A percentile compares a stretch with the other conserved stretches of the same genome.
Evolutionary conservation across 1,140 invertebrate species (phyloP).

Genomic region (Brachionus sp.): DNA sequence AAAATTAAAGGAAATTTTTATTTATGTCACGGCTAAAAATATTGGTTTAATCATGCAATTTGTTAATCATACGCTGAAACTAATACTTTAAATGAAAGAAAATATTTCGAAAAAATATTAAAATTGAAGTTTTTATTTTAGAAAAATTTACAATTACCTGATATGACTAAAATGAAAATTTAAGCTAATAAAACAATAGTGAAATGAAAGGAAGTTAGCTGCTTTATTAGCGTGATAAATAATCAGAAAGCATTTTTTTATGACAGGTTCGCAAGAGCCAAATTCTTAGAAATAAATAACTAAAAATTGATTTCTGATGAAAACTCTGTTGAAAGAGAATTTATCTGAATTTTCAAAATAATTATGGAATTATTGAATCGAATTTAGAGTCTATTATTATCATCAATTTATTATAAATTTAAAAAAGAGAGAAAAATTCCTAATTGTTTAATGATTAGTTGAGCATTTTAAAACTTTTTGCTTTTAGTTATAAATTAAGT

Average conservation of each 20-base stretch:
- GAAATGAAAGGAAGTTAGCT: neutral
- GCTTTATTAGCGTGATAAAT: conserved; percentile 8
- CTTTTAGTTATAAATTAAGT: neutral
- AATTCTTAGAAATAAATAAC: neutral
- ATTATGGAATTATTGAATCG: neutral
- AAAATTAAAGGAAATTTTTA: neutral
- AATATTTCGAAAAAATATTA: neutral
- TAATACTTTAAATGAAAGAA: neutral
- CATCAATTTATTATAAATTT: neutral
- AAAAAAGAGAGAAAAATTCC: neutral
- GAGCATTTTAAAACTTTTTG: neutral
- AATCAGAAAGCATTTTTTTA: neutral
- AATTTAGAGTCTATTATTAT: neutral
- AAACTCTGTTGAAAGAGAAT: neutral
- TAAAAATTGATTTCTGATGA: neutral
- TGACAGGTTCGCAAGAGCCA: neutral
- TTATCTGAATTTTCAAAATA: neutral
- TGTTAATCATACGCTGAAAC: too few species aligned
- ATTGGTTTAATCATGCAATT: too few species aligned
- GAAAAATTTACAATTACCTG: neutral
- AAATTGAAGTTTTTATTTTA: neutral
- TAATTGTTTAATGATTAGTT: neutral
- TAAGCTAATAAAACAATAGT: neutral
- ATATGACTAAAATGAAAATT: neutral
- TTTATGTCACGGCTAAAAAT: too few species aligned